Percentiles rank a stretch among this genome's conserved stretches.
phyloP scores from a whole-genome alignment of 2,888 invertebrate genomes.

The Scotopteryx bipunctaria region DNA sequence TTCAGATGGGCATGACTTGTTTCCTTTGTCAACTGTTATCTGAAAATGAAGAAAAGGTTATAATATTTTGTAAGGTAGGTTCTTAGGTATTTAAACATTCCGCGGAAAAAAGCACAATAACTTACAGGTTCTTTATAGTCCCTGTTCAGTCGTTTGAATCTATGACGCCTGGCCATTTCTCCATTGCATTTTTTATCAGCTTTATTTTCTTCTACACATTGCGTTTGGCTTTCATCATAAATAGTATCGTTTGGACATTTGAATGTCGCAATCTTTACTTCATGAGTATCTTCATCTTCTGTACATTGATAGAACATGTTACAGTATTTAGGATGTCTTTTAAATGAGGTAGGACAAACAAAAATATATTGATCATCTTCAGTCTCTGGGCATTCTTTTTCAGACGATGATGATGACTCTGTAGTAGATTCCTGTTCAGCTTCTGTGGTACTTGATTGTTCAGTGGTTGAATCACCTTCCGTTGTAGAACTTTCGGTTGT shows the following conservation, averaged over 20 bases:
- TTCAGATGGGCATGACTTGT: slow-evolving; percentile 84
- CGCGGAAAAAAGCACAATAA: slow-evolving; percentile 28
- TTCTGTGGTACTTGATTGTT: slow-evolving; percentile 39
- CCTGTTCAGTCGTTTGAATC: slow-evolving; percentile 80
- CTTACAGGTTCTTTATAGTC: slow-evolving; percentile 84
- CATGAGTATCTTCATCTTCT: slow-evolving; percentile 84
- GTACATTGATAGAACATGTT: slow-evolving; percentile 93
- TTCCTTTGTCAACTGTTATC: slow-evolving; percentile 84
- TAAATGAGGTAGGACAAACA: slow-evolving; percentile 92
- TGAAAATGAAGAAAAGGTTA: slow-evolving; percentile 67
- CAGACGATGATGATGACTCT: slow-evolving; percentile 46
- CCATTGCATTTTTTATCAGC: slow-evolving; percentile 83
- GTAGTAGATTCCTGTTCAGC: slow-evolving; percentile 38
- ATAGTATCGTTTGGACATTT: slow-evolving; percentile 90
- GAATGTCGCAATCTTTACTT: slow-evolving; percentile 88
- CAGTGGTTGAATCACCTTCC: slow-evolving; percentile 42
- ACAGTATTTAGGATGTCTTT: slow-evolving; percentile 91
- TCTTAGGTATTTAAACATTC: no score
- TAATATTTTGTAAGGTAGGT: no score
- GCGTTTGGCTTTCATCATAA: slow-evolving; percentile 88
- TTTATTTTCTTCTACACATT: slow-evolving; percentile 87
- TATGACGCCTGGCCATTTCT: slow-evolving; percentile 77
- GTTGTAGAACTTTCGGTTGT: slow-evolving; percentile 45
- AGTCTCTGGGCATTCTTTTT: slow-evolving; percentile 79
- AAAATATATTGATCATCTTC: slow-evolving; percentile 88